Conservation (phyloP, 1,140 invertebrate species). For the Gryon sp. region DNA sequence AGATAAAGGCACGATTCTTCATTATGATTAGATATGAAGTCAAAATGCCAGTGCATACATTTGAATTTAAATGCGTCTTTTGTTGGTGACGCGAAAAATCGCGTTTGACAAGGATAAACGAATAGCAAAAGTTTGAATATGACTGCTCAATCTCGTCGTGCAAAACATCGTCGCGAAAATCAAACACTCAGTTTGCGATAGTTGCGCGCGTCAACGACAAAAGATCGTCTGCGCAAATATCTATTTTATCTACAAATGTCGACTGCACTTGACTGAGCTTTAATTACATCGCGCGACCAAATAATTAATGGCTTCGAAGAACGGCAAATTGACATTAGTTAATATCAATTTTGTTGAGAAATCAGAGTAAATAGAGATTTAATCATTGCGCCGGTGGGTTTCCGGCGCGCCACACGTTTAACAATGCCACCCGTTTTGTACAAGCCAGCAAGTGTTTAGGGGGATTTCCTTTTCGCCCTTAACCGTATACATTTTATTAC, state of each 20-base stretch:
- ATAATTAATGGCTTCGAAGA: slow-evolving; percentile 47
- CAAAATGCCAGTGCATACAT: not conserved
- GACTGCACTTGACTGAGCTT: slow-evolving; percentile 19
- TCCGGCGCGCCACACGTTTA: slow-evolving; percentile 21
- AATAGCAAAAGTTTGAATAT: no score
- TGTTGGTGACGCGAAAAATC: slow-evolving; percentile 1
- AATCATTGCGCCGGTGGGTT: slow-evolving; percentile 44
- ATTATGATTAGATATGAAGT: no score
- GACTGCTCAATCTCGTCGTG: slow-evolving; percentile 7
- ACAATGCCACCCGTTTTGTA: slow-evolving; percentile 24
- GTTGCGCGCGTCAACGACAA: slow-evolving; percentile 19
- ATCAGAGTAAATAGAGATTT: slow-evolving; percentile 57
- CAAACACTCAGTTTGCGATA: slow-evolving; percentile 20
- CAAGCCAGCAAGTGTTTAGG: no score
- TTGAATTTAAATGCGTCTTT: no score
- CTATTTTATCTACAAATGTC: slow-evolving; percentile 38
- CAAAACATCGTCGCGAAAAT: slow-evolving; percentile 22
- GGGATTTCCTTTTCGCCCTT: no score
- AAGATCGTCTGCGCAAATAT: slow-evolving; percentile 24
- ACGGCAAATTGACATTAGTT: slow-evolving; percentile 62
- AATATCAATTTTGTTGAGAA: slow-evolving; percentile 59
- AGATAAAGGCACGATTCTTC: no score
- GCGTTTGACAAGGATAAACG: no score
- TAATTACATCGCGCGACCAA: slow-evolving; percentile 41
- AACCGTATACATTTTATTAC: slow-evolving; percentile 23